A percentile compares a stretch with the other conserved stretches of the same genome.
phyloP scores from a whole-genome alignment of 2,113 vertebrate species.

The Gallinago media region DNA sequence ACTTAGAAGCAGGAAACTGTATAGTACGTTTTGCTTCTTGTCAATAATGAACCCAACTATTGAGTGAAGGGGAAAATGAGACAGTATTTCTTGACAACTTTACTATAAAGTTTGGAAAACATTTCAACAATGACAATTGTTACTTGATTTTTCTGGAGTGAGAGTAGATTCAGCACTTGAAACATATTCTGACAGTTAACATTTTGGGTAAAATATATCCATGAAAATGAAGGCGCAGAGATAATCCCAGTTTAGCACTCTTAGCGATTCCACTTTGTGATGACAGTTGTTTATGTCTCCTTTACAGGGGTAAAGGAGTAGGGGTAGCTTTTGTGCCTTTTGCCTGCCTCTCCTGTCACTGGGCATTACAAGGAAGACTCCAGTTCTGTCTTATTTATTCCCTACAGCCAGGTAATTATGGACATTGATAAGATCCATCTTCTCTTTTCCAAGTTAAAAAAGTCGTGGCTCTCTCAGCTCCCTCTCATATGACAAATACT shows the following conservation, averaged over 20 bases:
- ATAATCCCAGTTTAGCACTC: not conserved
- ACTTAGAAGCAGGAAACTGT: not conserved
- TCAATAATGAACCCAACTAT: not conserved
- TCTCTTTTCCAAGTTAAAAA: not conserved
- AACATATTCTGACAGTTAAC: not conserved
- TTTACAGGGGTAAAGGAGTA: not conserved
- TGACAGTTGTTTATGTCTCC: not conserved
- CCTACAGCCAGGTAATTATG: not conserved
- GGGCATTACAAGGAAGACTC: not conserved
- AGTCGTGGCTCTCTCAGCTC: rapidly evolving
- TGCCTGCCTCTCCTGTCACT: not conserved
- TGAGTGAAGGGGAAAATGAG: not conserved
- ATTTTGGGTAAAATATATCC: not conserved
- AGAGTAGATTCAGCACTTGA: not conserved
- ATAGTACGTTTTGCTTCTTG: not conserved
- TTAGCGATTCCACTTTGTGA: not conserved
- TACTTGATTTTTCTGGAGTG: not conserved
- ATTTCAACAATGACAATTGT: not conserved
- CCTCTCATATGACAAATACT: not conserved
- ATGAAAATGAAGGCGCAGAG: not conserved
- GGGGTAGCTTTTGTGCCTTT: not conserved
- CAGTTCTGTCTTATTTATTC: not conserved
- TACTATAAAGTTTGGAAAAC: not conserved
- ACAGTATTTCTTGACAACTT: not conserved
- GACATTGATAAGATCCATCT: not conserved